Conservation (phyloP, 2,113 vertebrate genomes). For the Neolamprologus cancellatus region DNA sequence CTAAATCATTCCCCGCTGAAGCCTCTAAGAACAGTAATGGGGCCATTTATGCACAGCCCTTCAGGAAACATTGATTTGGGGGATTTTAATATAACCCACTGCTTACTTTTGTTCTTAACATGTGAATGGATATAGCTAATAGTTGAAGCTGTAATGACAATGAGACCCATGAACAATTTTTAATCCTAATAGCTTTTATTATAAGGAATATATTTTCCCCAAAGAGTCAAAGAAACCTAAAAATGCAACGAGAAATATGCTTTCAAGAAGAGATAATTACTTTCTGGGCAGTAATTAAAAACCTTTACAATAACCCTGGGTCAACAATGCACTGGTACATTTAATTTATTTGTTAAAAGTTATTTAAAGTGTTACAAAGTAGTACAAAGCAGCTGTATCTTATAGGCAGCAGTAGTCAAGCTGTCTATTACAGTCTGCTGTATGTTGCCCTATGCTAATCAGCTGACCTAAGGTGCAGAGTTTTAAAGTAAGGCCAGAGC, state of each 20-base stretch:
- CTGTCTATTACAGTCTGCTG: conserved; percentile 32
- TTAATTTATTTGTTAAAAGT: conserved; percentile 28
- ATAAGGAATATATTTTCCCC: conserved; percentile 1
- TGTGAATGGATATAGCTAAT: not conserved
- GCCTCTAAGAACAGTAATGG: conserved; percentile 33
- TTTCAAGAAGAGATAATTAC: conserved; percentile 44
- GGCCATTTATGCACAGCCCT: conserved; percentile 47
- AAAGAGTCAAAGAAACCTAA: not conserved
- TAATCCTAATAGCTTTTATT: conserved; percentile 22
- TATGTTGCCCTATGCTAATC: conserved; percentile 46
- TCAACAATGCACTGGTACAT: conserved; percentile 38
- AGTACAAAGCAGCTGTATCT: not conserved
- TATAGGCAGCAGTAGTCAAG: not conserved
- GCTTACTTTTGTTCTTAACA: not conserved
- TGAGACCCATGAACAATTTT: conserved; percentile 32
- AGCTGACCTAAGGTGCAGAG: conserved; percentile 45
- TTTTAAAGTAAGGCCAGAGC: conserved; percentile 46
- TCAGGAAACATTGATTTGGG: conserved; percentile 38
- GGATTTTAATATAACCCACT: not conserved
- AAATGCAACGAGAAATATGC: conserved; percentile 1
- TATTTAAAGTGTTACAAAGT: conserved; percentile 21
- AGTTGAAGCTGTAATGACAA: conserved; percentile 37
- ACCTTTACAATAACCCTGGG: conserved; percentile 42
- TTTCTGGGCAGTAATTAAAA: conserved; percentile 50
- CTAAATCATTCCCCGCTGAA: conserved; percentile 43